Conservation (phyloP, 2,888 invertebrate species). For the Amblyjoppa proteus region DNA sequence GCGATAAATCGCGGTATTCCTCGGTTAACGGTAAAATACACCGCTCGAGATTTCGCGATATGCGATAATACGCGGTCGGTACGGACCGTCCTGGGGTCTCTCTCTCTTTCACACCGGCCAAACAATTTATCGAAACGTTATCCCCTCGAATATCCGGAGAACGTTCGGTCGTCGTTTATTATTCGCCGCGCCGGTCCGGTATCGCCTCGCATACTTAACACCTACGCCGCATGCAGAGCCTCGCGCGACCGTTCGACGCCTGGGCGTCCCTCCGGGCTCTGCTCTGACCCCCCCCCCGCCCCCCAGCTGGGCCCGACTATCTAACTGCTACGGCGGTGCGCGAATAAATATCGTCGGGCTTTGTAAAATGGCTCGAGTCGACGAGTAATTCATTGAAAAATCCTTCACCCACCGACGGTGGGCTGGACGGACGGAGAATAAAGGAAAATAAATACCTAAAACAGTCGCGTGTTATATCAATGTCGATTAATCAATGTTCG, state of each 20-base stretch:
- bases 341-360: slow-evolving; percentile 59
- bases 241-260: slow-evolving; percentile 5
- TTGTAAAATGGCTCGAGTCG: slow-evolving; percentile 58
- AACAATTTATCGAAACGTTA: slow-evolving; percentile 69
- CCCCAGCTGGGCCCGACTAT: slow-evolving; percentile 17
- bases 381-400: slow-evolving; percentile 62
- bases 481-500: neutral
- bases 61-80: slow-evolving; percentile 50
- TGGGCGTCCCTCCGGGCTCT: slow-evolving; percentile 40
- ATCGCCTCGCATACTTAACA: slow-evolving; percentile 62
- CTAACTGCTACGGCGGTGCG: slow-evolving; percentile 32
- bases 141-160: slow-evolving; percentile 59
- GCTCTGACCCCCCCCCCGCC: too few relatives aligned
- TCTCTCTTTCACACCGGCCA: slow-evolving; percentile 29
- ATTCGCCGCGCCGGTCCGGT: slow-evolving; percentile 55
- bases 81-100: neutral
- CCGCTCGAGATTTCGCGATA: slow-evolving; percentile 44
- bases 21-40: slow-evolving; percentile 40
- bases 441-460: slow-evolving; percentile 8
- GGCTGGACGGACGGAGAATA: slow-evolving; percentile 9
- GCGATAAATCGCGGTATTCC: slow-evolving; percentile 50
- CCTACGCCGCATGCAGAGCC: slow-evolving; percentile 34
- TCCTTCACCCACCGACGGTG: slow-evolving; percentile 12
- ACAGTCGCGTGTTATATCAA: neutral
- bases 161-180: slow-evolving; percentile 63